A percentile compares a stretch with the other conserved stretches of the same genome.
Evolutionary conservation across 2,113 vertebrate species (phyloP).

Genomic region (Oreochromis niloticus): DNA sequence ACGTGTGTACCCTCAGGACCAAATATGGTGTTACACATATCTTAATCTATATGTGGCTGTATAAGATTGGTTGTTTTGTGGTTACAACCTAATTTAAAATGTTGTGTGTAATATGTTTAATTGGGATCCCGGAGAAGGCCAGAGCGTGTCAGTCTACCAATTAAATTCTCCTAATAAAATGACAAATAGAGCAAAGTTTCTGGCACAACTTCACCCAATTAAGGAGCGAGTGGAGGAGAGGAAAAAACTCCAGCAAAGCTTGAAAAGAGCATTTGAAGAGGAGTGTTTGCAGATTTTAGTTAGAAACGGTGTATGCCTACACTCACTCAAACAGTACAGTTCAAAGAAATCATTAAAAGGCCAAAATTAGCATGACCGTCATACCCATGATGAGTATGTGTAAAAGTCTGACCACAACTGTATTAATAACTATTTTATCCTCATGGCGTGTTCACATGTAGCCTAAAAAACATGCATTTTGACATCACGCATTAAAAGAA

Average conservation of each 20-base stretch:
- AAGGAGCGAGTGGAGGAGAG: rapidly evolving
- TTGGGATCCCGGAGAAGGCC: not conserved
- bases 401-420: not conserved
- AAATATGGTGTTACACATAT: not conserved
- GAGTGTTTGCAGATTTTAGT: not conserved
- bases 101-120: not conserved
- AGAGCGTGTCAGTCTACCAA: not conserved
- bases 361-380: not conserved
- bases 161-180: not conserved
- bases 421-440: not conserved
- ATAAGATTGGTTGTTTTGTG: not conserved
- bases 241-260: not conserved
- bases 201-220: not conserved
- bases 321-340: not conserved
- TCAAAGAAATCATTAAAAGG: not conserved
- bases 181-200: not conserved
- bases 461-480: not conserved
- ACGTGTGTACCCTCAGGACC: not conserved
- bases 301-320: not conserved
- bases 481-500: not conserved
- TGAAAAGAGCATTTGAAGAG: not conserved
- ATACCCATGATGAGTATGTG: not conserved
- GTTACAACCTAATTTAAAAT: not conserved
- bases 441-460: not conserved
- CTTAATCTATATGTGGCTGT: not conserved